These are phyloP conservation scores for Heliconius ethilla DNA, from an alignment of 2,888 invertebrate genomes.

Conservation along the genomic window DNA sequence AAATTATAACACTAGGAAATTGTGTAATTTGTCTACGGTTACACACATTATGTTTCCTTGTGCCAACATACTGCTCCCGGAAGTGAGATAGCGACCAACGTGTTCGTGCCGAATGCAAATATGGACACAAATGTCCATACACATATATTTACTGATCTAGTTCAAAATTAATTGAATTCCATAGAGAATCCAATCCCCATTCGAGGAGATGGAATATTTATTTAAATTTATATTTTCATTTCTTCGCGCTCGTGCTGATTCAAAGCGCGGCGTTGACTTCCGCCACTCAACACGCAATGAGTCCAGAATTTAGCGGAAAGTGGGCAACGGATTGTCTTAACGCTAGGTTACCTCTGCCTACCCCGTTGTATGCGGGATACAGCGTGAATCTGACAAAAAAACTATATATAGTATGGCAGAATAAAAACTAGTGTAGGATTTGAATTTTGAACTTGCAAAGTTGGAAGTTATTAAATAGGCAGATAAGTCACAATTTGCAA, in stretches of 20 bases:
- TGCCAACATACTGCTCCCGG: slow-evolving; percentile 55
- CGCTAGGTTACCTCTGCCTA: too few species aligned
- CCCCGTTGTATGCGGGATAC: too few species aligned
- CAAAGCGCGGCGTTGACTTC: too few species aligned
- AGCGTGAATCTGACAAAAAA: too few species aligned
- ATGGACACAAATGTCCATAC: slow-evolving; percentile 31
- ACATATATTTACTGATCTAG: slow-evolving; percentile 20
- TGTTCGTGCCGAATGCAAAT: slow-evolving; percentile 33
- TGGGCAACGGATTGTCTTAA: too few species aligned
- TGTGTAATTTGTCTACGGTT: slow-evolving; percentile 67
- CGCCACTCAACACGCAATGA: too few species aligned
- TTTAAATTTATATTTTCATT: too few species aligned
- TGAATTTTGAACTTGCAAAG: background rate
- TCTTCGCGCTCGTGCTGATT: too few species aligned
- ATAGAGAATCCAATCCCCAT: background rate
- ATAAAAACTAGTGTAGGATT: background rate
- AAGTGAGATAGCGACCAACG: slow-evolving; percentile 53
- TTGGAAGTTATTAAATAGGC: too few species aligned
- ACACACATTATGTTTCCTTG: slow-evolving; percentile 59
- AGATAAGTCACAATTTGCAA: too few species aligned
- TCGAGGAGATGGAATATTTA: too few species aligned
- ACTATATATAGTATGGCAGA: background rate
- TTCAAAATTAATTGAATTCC: background rate
- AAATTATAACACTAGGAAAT: slow-evolving; percentile 56
- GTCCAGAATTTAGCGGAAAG: too few species aligned